Percentiles rank a stretch among this genome's conserved stretches.
These are phyloP conservation scores for Lasioglossum leucozonium DNA, from an alignment of 2,888 invertebrate species.

Conservation along the genomic window DNA sequence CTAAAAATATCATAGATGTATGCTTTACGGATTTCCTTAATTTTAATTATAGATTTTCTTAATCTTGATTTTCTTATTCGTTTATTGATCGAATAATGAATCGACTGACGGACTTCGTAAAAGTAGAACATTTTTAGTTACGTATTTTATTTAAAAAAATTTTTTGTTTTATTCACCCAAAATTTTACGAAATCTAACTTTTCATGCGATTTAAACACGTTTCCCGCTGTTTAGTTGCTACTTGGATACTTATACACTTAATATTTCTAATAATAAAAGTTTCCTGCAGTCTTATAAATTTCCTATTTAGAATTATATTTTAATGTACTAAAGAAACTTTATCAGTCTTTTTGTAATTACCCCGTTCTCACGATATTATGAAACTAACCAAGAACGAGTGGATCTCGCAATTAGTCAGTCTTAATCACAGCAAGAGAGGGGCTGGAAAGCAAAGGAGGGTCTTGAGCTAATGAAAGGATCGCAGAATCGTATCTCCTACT, in stretches of 20 bases:
- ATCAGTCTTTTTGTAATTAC: neutral
- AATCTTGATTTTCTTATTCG: too few relatives aligned
- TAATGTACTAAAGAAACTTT: neutral
- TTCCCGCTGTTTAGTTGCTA: neutral
- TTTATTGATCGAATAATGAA: too few relatives aligned
- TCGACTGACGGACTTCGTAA: too few relatives aligned
- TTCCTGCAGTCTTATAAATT: neutral
- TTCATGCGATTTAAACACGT: too few relatives aligned
- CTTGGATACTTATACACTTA: neutral
- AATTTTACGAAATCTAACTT: too few relatives aligned
- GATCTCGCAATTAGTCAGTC: neutral
- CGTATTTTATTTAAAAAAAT: too few relatives aligned
- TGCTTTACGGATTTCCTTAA: too few relatives aligned
- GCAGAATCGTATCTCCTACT: conserved; percentile 3
- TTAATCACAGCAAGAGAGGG: conserved; percentile 1
- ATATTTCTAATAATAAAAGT: neutral
- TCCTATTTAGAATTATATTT: neutral
- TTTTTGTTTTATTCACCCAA: too few relatives aligned
- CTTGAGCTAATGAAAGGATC: conserved; percentile 6
- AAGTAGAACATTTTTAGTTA: too few relatives aligned
- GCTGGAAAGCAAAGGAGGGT: neutral
- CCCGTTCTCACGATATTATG: neutral
- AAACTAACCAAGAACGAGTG: neutral
- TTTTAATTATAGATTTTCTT: too few relatives aligned
- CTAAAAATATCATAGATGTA: too few relatives aligned